These are phyloP conservation scores for Pempheris klunzingeri DNA, from an alignment of 2,797 vertebrate genomes.

Conservation along the genomic window DNA sequence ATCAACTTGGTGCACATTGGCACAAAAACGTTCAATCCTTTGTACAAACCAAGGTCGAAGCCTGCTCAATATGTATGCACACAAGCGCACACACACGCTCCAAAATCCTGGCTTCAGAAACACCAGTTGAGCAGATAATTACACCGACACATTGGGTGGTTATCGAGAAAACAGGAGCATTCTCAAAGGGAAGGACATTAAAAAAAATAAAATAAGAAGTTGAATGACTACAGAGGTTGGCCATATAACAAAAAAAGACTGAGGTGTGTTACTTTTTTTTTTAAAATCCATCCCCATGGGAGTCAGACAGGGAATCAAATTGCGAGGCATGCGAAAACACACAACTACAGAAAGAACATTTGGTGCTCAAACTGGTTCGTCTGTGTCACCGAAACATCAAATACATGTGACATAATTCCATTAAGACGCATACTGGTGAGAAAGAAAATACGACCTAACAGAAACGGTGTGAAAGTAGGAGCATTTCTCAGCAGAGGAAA, in stretches of 20 bases:
- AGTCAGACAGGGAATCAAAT: not conserved
- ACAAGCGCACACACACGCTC: not conserved
- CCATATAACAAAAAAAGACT: not conserved
- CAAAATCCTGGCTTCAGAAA: not conserved
- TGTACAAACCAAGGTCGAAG: conserved; percentile 23
- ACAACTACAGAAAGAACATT: not conserved
- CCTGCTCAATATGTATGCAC: not conserved
- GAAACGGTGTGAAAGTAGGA: not conserved
- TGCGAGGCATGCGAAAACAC: not conserved
- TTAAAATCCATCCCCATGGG: no score
- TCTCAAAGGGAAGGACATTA: not conserved
- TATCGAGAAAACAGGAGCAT: not conserved
- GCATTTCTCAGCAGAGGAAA: not conserved
- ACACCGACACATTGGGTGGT: conserved; percentile 7
- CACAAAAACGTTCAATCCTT: conserved; percentile 28
- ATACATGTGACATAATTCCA: not conserved
- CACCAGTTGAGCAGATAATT: conserved; percentile 14
- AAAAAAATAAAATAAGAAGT: not conserved
- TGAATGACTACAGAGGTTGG: not conserved
- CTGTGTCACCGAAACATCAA: not conserved
- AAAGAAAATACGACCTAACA: not conserved
- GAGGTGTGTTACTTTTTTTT: no score
- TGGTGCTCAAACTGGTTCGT: not conserved
- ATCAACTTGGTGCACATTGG: conserved; percentile 22
- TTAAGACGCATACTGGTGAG: not conserved